phyloP scores from a whole-genome alignment of 1,140 invertebrate genomes.

The Asbolus verrucosus region DNA sequence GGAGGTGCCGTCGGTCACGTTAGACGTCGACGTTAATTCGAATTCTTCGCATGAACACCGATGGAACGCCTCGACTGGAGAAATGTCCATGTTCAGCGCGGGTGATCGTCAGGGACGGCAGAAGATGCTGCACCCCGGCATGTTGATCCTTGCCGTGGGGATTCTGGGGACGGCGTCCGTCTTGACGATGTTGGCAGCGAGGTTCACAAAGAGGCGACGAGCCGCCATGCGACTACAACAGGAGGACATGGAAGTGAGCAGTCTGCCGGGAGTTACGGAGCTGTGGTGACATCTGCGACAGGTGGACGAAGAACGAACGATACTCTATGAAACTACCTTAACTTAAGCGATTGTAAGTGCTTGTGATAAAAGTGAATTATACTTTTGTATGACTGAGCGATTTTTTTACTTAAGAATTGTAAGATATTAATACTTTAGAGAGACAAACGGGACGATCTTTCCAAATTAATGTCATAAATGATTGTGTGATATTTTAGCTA shows the following conservation, averaged over 20 bases:
- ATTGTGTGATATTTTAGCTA: slow-evolving; percentile 30
- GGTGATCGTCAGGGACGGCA: slow-evolving; percentile 63
- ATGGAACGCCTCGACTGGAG: too few species aligned
- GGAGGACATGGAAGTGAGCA: slow-evolving; percentile 77
- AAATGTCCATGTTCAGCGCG: slow-evolving; percentile 59
- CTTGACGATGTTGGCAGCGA: slow-evolving; percentile 61
- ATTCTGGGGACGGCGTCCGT: slow-evolving; percentile 51
- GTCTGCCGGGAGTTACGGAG: slow-evolving; percentile 73
- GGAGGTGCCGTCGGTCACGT: slow-evolving; percentile 4
- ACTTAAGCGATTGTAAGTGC: slow-evolving; percentile 44
- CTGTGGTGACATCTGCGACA: slow-evolving; percentile 76
- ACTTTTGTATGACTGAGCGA: slow-evolving; percentile 54
- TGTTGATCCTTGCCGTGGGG: slow-evolving; percentile 65
- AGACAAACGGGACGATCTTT: slow-evolving; percentile 37
- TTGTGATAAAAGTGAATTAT: slow-evolving; percentile 58
- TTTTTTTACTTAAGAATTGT: slow-evolving; percentile 55
- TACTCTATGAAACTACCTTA: slow-evolving; percentile 68
- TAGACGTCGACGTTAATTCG: slow-evolving; percentile 4
- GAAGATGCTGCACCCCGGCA: slow-evolving; percentile 67
- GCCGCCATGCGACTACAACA: slow-evolving; percentile 63
- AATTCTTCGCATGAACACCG: slow-evolving; percentile 34
- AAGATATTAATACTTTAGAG: slow-evolving; percentile 43
- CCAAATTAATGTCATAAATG: slow-evolving; percentile 8
- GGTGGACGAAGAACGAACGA: slow-evolving; percentile 68
- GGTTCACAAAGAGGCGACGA: slow-evolving; percentile 55